Conservation (phyloP, 1,140 invertebrate genomes). For the Zophobas atratus region DNA sequence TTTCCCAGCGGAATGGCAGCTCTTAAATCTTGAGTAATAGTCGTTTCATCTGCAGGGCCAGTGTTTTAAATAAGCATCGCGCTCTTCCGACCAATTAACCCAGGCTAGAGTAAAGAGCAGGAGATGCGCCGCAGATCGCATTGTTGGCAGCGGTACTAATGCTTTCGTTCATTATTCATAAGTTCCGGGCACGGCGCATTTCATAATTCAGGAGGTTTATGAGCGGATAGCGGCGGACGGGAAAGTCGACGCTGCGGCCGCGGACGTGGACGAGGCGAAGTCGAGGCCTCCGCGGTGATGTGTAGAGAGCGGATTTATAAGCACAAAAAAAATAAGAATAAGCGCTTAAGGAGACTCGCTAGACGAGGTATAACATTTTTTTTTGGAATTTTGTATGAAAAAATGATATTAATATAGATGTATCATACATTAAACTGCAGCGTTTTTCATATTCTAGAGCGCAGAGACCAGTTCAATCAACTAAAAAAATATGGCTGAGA, state of each 20-base stretch:
- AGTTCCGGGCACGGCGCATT: constrained; percentile 13
- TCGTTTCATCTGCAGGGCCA: constrained; percentile 48
- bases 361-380: too few species aligned
- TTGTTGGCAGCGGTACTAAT: constrained; percentile 12
- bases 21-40: constrained; percentile 50
- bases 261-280: too few species aligned
- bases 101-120: constrained; percentile 21
- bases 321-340: background rate
- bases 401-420: too few species aligned
- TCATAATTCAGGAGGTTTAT: constrained; percentile 34
- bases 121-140: constrained; percentile 13
- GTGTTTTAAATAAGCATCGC: constrained; percentile 49
- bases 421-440: too few species aligned
- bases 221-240: background rate
- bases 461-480: too few species aligned
- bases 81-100: constrained; percentile 47
- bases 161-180: constrained; percentile 42
- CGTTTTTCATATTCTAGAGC: too few species aligned
- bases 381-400: too few species aligned
- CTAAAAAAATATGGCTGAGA: too few species aligned
- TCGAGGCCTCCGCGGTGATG: too few species aligned
- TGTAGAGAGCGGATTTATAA: too few species aligned
- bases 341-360: too few species aligned
- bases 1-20: constrained; percentile 45
- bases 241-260: background rate